A percentile compares a stretch with the other conserved stretches of the same genome.
Evolutionary conservation across 1,140 invertebrate genomes (phyloP).

Genomic region (Anadara kagoshimensis): DNA sequence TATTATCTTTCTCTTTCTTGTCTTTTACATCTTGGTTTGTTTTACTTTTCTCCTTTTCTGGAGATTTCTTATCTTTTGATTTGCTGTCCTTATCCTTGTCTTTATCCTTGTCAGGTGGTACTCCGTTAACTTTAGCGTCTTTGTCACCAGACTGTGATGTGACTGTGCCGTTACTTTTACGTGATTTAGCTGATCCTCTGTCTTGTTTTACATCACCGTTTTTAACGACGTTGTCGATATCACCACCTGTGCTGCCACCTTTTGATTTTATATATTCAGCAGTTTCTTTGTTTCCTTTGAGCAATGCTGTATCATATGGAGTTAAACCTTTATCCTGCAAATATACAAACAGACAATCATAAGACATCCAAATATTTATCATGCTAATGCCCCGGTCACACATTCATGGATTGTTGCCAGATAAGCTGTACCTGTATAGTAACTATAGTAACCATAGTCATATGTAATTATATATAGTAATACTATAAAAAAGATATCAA

Average conservation of each 20-base stretch:
- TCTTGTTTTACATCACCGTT: conserved; percentile 29
- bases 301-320: conserved; percentile 91
- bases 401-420: not conserved
- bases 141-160: conserved; percentile 19
- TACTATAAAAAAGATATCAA: no score
- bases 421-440: not conserved
- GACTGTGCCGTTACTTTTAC: conserved; percentile 21
- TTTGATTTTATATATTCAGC: conserved; percentile 95
- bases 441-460: not conserved
- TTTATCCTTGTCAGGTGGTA: conserved; percentile 40
- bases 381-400: not conserved
- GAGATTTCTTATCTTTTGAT: conserved; percentile 24
- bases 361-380: not conserved
- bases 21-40: conserved; percentile 12
- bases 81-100: conserved; percentile 22
- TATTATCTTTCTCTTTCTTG: conserved; percentile 14
- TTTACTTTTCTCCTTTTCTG: conserved; percentile 18
- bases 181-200: conserved; percentile 41
- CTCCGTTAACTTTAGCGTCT: conserved; percentile 14
- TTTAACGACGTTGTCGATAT: conserved; percentile 75
- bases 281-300: conserved; percentile 88
- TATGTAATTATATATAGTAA: no score
- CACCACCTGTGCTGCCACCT: conserved; percentile 86
- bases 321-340: conserved; percentile 79
- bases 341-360: conserved; percentile 12